These are phyloP conservation scores for Drosophila kuntzei DNA, from an alignment of 2,888 invertebrate genomes.

Conservation along the genomic window DNA sequence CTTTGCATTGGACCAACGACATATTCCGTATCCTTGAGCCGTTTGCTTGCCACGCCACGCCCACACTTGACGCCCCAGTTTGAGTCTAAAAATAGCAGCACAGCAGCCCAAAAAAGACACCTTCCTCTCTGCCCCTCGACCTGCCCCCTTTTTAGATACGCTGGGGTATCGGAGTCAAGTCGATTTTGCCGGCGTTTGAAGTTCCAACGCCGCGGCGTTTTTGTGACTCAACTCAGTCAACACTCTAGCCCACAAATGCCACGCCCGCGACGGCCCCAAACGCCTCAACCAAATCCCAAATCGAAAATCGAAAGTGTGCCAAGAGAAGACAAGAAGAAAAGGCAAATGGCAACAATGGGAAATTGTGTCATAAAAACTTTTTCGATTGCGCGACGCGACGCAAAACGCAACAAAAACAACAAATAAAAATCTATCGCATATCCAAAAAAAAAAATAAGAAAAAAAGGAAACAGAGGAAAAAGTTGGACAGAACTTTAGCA, in stretches of 20 bases:
- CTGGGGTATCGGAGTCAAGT: conserved; percentile 2
- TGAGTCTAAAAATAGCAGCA: conserved; percentile 62
- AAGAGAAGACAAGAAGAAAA: conserved; percentile 32
- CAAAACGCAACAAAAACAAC: conserved; percentile 44
- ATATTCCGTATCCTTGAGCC: conserved; percentile 68
- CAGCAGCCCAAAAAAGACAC: conserved; percentile 31
- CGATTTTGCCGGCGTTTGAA: conserved; percentile 29
- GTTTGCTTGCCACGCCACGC: conserved; percentile 49
- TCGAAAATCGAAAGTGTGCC: conserved; percentile 80
- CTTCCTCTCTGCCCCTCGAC: not conserved
- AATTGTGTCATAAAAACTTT: conserved; percentile 80
- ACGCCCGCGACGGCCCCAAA: conserved; percentile 6
- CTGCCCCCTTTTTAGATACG: not conserved
- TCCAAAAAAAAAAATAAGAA: conserved; percentile 13
- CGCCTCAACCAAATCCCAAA: conserved; percentile 49
- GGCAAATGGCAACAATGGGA: conserved; percentile 68
- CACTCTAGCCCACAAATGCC: conserved; percentile 3
- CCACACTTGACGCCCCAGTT: conserved; percentile 62
- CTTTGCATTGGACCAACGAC: conserved; percentile 56
- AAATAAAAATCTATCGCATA: conserved; percentile 39
- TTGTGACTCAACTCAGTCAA: conserved; percentile 35
- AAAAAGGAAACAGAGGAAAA: conserved; percentile 14
- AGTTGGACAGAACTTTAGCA: conserved; percentile 41
- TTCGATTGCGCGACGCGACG: conserved; percentile 73
- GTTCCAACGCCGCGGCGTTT: conserved; percentile 23